A percentile compares a stretch with the other conserved stretches of the same genome.
phyloP scores from a whole-genome alignment of 2,113 vertebrate genomes.

The Scopus umbretta region DNA sequence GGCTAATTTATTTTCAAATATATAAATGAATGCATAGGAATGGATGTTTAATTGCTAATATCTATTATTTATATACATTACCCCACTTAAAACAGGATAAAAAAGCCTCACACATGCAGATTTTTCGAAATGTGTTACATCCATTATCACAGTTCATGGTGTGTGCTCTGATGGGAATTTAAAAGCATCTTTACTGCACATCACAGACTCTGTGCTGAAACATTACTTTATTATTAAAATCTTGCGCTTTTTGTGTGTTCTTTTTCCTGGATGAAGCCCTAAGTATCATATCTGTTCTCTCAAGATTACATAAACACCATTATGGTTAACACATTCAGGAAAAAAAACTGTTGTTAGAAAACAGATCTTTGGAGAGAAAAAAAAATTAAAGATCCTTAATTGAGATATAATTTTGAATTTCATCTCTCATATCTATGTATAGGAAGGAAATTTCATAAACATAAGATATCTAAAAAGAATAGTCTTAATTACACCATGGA shows the following conservation, averaged over 20 bases:
- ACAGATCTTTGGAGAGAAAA: slow-evolving; percentile 21
- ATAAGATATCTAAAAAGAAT: slow-evolving; percentile 64
- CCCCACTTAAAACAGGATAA: slow-evolving; percentile 66
- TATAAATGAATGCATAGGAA: slow-evolving; percentile 71
- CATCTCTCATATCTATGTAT: slow-evolving; percentile 55
- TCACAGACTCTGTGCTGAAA: slow-evolving; percentile 57
- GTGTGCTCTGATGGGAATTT: slow-evolving; percentile 78
- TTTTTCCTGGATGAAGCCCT: slow-evolving; percentile 29
- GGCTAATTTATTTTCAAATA: slow-evolving; percentile 77
- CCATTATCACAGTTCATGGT: slow-evolving; percentile 79
- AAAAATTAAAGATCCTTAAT: slow-evolving; percentile 42
- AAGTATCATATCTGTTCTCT: slow-evolving; percentile 28
- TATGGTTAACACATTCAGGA: slow-evolving; percentile 14
- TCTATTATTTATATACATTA: slow-evolving; percentile 79
- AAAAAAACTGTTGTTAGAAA: slow-evolving; percentile 30
- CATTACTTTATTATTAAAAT: slow-evolving; percentile 72
- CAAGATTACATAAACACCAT: slow-evolving; percentile 44
- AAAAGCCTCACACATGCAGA: slow-evolving; percentile 74
- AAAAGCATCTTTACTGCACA: slow-evolving; percentile 74
- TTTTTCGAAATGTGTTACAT: slow-evolving; percentile 72
- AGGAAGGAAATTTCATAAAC: slow-evolving; percentile 69
- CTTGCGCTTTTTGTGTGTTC: slow-evolving; percentile 54
- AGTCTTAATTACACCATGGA: slow-evolving; percentile 75
- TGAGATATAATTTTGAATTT: slow-evolving; percentile 66
- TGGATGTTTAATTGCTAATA: slow-evolving; percentile 78